Conservation (phyloP, 2,888 invertebrate genomes). For the Microctonus aethiopoides region DNA sequence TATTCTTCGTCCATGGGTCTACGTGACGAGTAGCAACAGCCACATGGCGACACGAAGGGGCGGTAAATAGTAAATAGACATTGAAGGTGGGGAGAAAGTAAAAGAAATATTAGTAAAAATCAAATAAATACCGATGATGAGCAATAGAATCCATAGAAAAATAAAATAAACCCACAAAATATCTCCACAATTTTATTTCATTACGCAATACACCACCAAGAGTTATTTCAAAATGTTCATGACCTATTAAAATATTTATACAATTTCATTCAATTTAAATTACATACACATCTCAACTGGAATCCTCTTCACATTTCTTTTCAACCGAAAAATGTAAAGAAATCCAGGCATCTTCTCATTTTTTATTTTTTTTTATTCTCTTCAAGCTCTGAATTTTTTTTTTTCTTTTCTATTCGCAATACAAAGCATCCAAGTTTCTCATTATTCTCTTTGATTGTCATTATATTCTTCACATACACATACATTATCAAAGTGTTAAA, state of each 20-base stretch:
- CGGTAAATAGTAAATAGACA: conserved; percentile 17
- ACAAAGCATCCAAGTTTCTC: background rate
- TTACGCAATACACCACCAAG: conserved; percentile 11
- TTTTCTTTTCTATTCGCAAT: too few species aligned
- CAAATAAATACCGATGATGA: too few species aligned
- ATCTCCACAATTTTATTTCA: background rate
- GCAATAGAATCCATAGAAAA: background rate
- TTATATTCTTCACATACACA: background rate
- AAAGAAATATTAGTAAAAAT: conserved; percentile 41
- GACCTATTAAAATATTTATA: background rate
- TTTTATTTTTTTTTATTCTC: background rate
- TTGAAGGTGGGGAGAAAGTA: conserved; percentile 35
- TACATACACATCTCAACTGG: background rate
- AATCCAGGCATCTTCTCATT: background rate
- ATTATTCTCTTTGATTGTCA: background rate
- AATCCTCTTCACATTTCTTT: background rate
- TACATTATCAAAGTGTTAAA: background rate
- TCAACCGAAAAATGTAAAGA: background rate
- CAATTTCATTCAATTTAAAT: background rate
- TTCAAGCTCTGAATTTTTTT: background rate
- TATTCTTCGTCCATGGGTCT: conserved; percentile 31
- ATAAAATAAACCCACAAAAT: background rate
- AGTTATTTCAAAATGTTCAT: conserved; percentile 13
- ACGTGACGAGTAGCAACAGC: conserved; percentile 49
- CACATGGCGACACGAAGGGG: conserved; percentile 47